Evolutionary conservation across 1,140 invertebrate species (phyloP).

Genomic region (Manduca sexta): DNA sequence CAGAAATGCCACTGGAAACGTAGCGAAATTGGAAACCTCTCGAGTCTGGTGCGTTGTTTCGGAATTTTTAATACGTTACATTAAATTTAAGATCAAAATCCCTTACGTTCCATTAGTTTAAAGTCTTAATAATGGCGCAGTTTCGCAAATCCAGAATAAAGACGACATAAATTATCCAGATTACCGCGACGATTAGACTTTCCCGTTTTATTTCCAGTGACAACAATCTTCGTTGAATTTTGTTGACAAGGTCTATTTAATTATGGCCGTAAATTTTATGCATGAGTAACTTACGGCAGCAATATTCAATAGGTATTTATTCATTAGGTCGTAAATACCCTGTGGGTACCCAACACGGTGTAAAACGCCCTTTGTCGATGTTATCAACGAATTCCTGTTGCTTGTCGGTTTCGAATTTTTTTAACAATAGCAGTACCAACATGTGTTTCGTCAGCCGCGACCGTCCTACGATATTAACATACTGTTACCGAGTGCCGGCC

Average conservation of each 20-base stretch:
- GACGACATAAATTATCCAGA: too few relatives aligned
- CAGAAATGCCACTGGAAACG: conserved; percentile 31
- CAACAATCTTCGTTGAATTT: conserved; percentile 2
- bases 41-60: background rate
- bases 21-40: conserved; percentile 10
- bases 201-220: conserved; percentile 18
- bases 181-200: background rate
- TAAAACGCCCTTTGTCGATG: conserved; percentile 25
- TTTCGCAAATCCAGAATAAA: too few relatives aligned
- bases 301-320: conserved; percentile 1
- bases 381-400: conserved; percentile 37
- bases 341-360: conserved; percentile 16
- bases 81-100: too few relatives aligned
- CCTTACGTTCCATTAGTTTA: too few relatives aligned
- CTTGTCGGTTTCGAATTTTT: conserved; percentile 42
- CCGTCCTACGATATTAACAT: conserved; percentile 49
- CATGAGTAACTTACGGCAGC: too few relatives aligned
- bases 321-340: conserved; percentile 18
- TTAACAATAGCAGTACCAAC: conserved; percentile 45
- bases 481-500: conserved; percentile 44
- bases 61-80: too few relatives aligned
- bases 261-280: too few relatives aligned
- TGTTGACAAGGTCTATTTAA: too few relatives aligned
- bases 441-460: conserved; percentile 52
- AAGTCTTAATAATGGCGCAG: too few relatives aligned